Conservation (phyloP, 23 tunicate species). For the Ascidia mentula region DNA sequence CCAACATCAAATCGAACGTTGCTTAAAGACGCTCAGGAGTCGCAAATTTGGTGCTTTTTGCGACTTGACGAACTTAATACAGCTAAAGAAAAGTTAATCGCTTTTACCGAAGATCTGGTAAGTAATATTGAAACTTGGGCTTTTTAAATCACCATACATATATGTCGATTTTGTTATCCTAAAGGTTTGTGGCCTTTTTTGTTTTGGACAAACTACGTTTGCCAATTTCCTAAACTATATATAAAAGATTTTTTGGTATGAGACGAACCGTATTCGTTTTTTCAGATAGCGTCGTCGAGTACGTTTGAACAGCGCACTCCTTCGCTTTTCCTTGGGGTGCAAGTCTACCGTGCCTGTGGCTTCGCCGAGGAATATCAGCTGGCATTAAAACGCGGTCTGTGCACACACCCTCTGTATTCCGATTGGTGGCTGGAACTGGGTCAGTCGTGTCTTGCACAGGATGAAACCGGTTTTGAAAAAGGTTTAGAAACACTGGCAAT, state of each 20-base stretch:
- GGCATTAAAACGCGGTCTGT: background rate
- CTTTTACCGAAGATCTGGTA: background rate
- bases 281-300: background rate
- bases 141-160: too few species aligned
- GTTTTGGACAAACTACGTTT: too few species aligned
- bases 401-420: background rate
- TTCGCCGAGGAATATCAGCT: background rate
- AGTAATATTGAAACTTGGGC: background rate
- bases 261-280: too few species aligned
- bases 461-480: too few species aligned
- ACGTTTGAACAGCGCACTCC: slow-evolving; percentile 6
- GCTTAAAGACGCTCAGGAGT: background rate
- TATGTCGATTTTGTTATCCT: too few species aligned
- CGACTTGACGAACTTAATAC: background rate
- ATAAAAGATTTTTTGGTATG: too few species aligned
- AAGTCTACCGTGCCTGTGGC: background rate
- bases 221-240: too few species aligned
- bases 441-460: background rate
- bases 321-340: background rate
- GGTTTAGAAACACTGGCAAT: background rate
- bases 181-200: too few species aligned
- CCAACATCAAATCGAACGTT: background rate
- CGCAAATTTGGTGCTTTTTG: slow-evolving; percentile 14
- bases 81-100: background rate
- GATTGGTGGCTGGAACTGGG: background rate